phyloP scores from a whole-genome alignment of 1,140 invertebrate species.

The Sitophilus oryzae region DNA sequence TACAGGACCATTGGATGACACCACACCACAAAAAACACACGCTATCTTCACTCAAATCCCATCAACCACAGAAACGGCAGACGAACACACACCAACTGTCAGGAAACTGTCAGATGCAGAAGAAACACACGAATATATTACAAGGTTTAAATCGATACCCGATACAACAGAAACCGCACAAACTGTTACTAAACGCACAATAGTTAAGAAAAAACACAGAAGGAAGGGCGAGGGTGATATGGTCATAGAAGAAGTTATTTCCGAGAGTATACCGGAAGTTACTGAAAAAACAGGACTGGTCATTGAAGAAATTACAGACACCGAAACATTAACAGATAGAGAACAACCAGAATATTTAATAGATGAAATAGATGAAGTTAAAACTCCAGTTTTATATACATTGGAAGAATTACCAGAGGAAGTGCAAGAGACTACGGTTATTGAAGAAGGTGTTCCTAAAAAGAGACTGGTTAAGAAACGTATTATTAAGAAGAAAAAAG shows the following conservation, averaged over 20 bases:
- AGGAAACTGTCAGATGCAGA: constrained; percentile 41
- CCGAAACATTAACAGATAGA: constrained; percentile 29
- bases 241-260: constrained; percentile 43
- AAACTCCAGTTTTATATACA: constrained; percentile 33
- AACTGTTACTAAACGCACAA: constrained; percentile 51
- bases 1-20: constrained; percentile 42
- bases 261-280: constrained; percentile 39
- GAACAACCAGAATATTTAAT: constrained; percentile 21
- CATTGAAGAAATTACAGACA: constrained; percentile 31
- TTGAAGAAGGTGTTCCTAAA: constrained; percentile 33
- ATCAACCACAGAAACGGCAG: constrained; percentile 30
- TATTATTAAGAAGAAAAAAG: constrained; percentile 40
- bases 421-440: constrained; percentile 29
- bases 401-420: constrained; percentile 42
- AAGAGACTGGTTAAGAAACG: constrained; percentile 39
- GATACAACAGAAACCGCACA: constrained; percentile 46
- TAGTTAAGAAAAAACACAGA: constrained; percentile 44
- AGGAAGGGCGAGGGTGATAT: constrained; percentile 39
- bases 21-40: constrained; percentile 40
- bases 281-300: constrained; percentile 28
- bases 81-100: constrained; percentile 33
- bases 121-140: constrained; percentile 53
- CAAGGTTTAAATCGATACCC: constrained; percentile 49
- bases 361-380: constrained; percentile 30
- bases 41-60: constrained; percentile 39